Percentiles rank a stretch among this genome's conserved stretches.
Conservation (phyloP, 2,113 vertebrate genomes). For the Pangasianodon gigas region DNA sequence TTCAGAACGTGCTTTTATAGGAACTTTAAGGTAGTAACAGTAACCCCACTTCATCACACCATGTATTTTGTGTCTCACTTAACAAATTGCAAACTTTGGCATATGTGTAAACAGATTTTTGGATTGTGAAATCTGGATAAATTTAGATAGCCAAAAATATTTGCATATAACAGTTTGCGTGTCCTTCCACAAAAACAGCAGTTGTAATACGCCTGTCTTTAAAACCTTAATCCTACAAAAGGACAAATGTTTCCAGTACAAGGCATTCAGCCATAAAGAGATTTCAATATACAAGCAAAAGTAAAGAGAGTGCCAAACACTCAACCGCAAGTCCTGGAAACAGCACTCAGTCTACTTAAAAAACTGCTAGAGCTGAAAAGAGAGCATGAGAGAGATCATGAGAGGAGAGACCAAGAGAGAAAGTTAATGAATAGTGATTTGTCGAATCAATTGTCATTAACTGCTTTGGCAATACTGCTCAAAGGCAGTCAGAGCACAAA, state of each 20-base stretch:
- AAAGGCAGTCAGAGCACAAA: conserved; percentile 2
- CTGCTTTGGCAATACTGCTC: conserved; percentile 9
- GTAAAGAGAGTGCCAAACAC: conserved; percentile 35
- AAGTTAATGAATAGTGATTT: conserved; percentile 1
- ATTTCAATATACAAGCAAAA: conserved; percentile 32
- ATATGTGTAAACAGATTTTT: not conserved
- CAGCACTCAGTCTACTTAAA: not conserved
- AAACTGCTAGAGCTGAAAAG: not conserved
- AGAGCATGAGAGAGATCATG: conserved; percentile 11
- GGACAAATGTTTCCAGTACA: conserved; percentile 11
- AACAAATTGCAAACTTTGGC: not conserved
- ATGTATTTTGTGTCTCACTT: not conserved
- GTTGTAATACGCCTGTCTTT: conserved; percentile 6
- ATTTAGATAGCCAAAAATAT: not conserved
- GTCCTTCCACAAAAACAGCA: not conserved
- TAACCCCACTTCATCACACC: not conserved
- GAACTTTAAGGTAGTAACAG: not conserved
- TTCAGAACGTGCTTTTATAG: not conserved
- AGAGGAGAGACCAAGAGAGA: not conserved
- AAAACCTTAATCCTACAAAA: conserved; percentile 33
- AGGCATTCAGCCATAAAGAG: conserved; percentile 27
- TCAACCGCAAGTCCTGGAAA: conserved; percentile 23
- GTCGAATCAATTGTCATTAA: conserved; percentile 25
- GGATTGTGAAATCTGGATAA: not conserved
- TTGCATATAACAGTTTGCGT: not conserved